phyloP scores from a whole-genome alignment of 2,797 vertebrate genomes.

The Pelobates cultripes region DNA sequence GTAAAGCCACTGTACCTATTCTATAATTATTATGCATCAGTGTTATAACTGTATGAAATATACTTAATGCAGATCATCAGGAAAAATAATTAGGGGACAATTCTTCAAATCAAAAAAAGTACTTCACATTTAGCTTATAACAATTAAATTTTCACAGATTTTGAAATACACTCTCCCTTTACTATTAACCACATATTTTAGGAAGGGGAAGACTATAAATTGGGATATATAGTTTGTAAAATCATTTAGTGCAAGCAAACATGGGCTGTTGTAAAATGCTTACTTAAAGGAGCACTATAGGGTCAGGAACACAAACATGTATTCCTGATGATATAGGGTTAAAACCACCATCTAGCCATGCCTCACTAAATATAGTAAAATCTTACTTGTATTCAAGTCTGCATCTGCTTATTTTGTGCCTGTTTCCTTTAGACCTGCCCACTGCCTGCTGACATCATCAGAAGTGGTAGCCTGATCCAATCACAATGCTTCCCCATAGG shows the following conservation, averaged over 20 bases:
- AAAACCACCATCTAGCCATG: no score
- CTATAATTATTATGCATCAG: not conserved
- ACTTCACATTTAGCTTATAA: not conserved
- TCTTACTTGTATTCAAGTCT: no score
- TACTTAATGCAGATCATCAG: not conserved
- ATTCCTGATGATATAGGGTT: no score
- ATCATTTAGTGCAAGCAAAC: conserved; percentile 16
- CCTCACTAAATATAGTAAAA: no score
- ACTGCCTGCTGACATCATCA: no score
- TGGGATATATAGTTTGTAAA: conserved; percentile 7
- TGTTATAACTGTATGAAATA: not conserved
- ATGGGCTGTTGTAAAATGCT: conserved; percentile 7
- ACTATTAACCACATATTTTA: not conserved
- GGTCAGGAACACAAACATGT: no score
- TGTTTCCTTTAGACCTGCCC: no score
- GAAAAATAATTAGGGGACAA: not conserved
- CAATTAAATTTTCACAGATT: not conserved
- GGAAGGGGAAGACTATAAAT: not conserved
- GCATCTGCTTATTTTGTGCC: no score
- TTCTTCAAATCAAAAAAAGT: not conserved
- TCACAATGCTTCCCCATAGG: no score
- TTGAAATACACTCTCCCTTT: not conserved
- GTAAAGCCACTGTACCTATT: not conserved
- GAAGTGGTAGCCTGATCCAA: no score
- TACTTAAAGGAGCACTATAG: not conserved